A percentile compares a stretch with the other conserved stretches of the same genome.
Conservation (phyloP, 2,113 vertebrate genomes). For the Brachirus orientalis region DNA sequence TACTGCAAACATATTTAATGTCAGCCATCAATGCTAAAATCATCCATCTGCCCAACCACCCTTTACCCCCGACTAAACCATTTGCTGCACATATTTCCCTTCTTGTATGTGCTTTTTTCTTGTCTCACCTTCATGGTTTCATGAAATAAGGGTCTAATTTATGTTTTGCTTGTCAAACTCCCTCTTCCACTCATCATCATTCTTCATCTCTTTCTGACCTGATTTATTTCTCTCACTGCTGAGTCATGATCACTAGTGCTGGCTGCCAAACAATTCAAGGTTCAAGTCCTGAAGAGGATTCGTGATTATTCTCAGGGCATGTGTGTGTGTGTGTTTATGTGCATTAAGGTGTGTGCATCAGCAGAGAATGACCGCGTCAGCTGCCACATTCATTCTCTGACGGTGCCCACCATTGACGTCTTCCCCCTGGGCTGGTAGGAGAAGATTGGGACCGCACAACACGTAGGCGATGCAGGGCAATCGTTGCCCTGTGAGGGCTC, state of each 20-base stretch:
- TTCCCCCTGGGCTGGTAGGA: slow-evolving; percentile 31
- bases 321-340: slow-evolving; percentile 1
- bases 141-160: neutral
- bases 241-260: slow-evolving; percentile 65
- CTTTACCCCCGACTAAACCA: no score
- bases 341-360: slow-evolving; percentile 8
- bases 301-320: slow-evolving; percentile 50
- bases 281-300: slow-evolving; percentile 58
- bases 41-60: no score
- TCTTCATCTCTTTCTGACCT: slow-evolving; percentile 14
- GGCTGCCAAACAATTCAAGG: slow-evolving; percentile 63
- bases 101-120: no score
- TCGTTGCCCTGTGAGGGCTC: slow-evolving; percentile 48
- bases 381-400: slow-evolving; percentile 53
- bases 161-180: slow-evolving; percentile 28
- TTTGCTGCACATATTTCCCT: no score
- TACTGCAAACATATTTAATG: no score
- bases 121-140: neutral
- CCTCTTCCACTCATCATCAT: slow-evolving; percentile 1
- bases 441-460: slow-evolving; percentile 56
- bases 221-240: slow-evolving; percentile 50
- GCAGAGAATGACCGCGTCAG: slow-evolving; percentile 33
- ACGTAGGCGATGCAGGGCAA: slow-evolving; percentile 43
- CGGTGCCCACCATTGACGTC: slow-evolving; percentile 48
- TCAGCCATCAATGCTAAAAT: no score